These are phyloP conservation scores for Microctenopoma steveboyesi DNA, from an alignment of 2,797 vertebrate genomes.

Conservation along the genomic window DNA sequence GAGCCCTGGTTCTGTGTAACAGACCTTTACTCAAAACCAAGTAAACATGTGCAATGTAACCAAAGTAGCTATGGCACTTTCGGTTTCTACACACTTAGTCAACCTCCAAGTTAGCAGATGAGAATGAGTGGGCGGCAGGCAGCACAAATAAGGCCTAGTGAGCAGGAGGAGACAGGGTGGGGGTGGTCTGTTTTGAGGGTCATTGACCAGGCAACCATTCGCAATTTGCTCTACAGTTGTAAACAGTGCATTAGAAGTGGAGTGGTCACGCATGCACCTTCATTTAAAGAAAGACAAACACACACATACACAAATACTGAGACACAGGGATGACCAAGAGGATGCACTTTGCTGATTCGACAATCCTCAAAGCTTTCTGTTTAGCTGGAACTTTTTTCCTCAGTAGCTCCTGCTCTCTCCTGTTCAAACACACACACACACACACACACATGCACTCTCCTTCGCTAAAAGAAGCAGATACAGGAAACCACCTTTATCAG, in stretches of 20 bases:
- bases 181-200: slow-evolving; percentile 55
- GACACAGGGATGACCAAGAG: slow-evolving; percentile 31
- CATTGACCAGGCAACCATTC: slow-evolving; percentile 73
- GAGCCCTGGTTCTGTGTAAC: too few relatives aligned
- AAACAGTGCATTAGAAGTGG: slow-evolving; percentile 48
- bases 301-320: slow-evolving; percentile 2
- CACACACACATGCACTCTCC: slow-evolving; percentile 1
- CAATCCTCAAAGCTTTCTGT: slow-evolving; percentile 54
- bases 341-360: slow-evolving; percentile 58
- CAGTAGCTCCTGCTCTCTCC: slow-evolving; percentile 7
- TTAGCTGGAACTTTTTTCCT: slow-evolving; percentile 56
- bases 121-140: slow-evolving; percentile 52
- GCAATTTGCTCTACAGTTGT: slow-evolving; percentile 55
- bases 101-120: slow-evolving; percentile 23
- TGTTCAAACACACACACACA: not conserved
- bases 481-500: slow-evolving; percentile 84
- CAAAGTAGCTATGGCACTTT: slow-evolving; percentile 41
- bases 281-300: slow-evolving; percentile 15
- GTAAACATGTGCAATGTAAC: slow-evolving; percentile 23
- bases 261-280: slow-evolving; percentile 38
- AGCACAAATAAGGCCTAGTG: slow-evolving; percentile 57
- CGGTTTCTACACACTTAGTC: slow-evolving; percentile 36
- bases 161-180: slow-evolving; percentile 35
- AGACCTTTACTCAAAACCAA: too few relatives aligned
- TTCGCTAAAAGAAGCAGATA: slow-evolving; percentile 72